Evolutionary conservation across 1,140 invertebrate genomes (phyloP), one percentile per base, ranked within the genome.

Genomic region (Bactericera cockerelli): DNA sequence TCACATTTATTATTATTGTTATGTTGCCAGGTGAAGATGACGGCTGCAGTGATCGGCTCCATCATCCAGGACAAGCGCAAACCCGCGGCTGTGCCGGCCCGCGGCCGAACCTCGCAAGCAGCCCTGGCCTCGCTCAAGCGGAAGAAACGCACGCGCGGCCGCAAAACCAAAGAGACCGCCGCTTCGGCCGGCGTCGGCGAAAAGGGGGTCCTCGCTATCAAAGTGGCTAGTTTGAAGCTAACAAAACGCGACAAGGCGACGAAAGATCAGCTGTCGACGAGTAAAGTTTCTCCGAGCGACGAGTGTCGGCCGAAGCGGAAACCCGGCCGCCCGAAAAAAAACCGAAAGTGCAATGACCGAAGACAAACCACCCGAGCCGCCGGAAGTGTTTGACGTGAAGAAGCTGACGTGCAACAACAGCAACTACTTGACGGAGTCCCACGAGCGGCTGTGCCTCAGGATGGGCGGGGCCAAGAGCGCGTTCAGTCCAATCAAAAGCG

Each of bases 21-120:
- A 31, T 31, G 28, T 31, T 31, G n/a, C 14, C 39, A 65, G 64
- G 60, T 59, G 25, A 63, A 65, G 60, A 54, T 65, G 11, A 61
- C 64, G n/a, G 42, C 42, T n/a, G 42, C 42, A 19, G 42, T 49
- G n/a, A 49, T 49, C 22, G 42, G 42, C 22, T 49, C 42, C 4
- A 49, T 49, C n/a, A 49, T 49, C 19, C 42, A 49, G 22, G 42
- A 49, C 19, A 49, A 49, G 19, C n/a, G 22, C n/a, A 49, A 49
- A 16, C 42, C 42, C n/a, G 19, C 4, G 4, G 19, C n/a, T 6
- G 3, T 22, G 19, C 42, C 22, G 19, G n/a, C n/a, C 4, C n/a
- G n/a, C n/a, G n/a, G 4, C n/a, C 42, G 42, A n/a, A 4, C 8
- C 8, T 49, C 42, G 3, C n/a, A n/a, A n/a, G 3, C 42, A 6